Percentiles rank a stretch among this genome's conserved stretches.
Evolutionary conservation across 2,888 invertebrate species (phyloP).

Genomic region (Timema podura): DNA sequence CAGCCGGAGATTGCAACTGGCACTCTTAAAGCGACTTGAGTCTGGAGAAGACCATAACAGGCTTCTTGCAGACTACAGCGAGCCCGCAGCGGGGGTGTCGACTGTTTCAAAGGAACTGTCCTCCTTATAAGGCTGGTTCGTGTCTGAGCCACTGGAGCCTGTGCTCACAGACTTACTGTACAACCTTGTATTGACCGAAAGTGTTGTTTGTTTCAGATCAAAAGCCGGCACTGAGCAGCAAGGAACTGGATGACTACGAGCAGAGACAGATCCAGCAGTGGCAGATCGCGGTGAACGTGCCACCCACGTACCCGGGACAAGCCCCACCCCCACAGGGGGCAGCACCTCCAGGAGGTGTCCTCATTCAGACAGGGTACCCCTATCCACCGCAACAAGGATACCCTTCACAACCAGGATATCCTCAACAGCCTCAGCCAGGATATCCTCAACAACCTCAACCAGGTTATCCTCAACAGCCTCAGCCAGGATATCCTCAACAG

Average conservation of each 20-base stretch:
- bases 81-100: too few relatives aligned
- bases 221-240: background rate
- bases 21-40: too few relatives aligned
- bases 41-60: too few relatives aligned
- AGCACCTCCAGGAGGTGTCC: slow-evolving; percentile 27
- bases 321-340: slow-evolving; percentile 14
- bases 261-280: slow-evolving; percentile 37
- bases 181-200: too few relatives aligned
- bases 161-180: too few relatives aligned
- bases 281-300: slow-evolving; percentile 37
- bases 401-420: slow-evolving; percentile 23
- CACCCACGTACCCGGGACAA: slow-evolving; percentile 25
- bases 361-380: slow-evolving; percentile 30
- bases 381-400: slow-evolving; percentile 19
- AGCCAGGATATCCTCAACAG: slow-evolving; percentile 18
- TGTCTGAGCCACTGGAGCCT: too few relatives aligned
- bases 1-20: too few relatives aligned
- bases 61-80: too few relatives aligned
- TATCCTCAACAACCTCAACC: slow-evolving; percentile 19
- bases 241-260: slow-evolving; percentile 15
- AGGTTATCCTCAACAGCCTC: slow-evolving; percentile 23
- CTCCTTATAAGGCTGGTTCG: too few relatives aligned
- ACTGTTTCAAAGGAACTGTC: too few relatives aligned
- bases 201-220: background rate
- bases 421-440: slow-evolving; percentile 17